These are phyloP conservation scores for Cyanoramphus novaezelandiae DNA, from an alignment of 2,113 vertebrate species.

Conservation along the genomic window DNA sequence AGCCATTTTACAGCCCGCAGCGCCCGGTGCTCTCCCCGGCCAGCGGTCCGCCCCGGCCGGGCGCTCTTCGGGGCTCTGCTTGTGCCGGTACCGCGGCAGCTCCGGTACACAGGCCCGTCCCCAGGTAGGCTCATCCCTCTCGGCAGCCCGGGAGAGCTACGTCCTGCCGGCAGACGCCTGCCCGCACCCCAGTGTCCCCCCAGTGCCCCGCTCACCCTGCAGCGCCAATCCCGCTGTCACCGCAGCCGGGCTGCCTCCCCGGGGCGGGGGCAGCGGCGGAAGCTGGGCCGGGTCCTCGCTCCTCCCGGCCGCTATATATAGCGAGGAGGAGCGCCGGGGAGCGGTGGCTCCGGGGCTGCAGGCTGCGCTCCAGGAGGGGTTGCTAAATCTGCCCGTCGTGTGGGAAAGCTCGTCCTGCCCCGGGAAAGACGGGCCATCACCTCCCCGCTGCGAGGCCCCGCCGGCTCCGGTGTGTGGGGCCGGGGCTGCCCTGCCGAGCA, in stretches of 20 bases:
- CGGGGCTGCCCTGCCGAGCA: background rate
- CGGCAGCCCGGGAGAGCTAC: too few relatives aligned
- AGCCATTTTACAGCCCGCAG: background rate
- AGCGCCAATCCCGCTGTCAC: background rate
- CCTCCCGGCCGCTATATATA: background rate
- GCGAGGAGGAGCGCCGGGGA: background rate
- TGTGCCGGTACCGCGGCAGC: background rate
- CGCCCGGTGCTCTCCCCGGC: too few relatives aligned
- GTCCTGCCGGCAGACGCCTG: background rate
- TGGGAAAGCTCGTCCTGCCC: background rate
- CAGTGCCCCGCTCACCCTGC: background rate
- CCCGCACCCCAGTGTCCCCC: background rate
- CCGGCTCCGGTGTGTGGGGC: background rate
- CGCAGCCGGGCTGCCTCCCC: background rate
- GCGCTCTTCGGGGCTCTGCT: background rate
- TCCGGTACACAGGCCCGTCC: background rate
- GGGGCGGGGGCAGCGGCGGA: background rate
- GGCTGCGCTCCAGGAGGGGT: accelerated
- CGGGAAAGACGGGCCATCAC: accelerated
- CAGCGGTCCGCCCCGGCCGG: background rate
- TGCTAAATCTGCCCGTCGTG: accelerated
- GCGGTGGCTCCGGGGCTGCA: accelerated
- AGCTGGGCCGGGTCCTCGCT: background rate
- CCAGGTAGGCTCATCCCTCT: background rate
- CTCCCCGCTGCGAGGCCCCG: background rate